A percentile compares a stretch with the other conserved stretches of the same genome.
These are phyloP conservation scores for Oncorhynchus tshawytscha DNA, from an alignment of 2,113 vertebrate species.

Conservation along the genomic window DNA sequence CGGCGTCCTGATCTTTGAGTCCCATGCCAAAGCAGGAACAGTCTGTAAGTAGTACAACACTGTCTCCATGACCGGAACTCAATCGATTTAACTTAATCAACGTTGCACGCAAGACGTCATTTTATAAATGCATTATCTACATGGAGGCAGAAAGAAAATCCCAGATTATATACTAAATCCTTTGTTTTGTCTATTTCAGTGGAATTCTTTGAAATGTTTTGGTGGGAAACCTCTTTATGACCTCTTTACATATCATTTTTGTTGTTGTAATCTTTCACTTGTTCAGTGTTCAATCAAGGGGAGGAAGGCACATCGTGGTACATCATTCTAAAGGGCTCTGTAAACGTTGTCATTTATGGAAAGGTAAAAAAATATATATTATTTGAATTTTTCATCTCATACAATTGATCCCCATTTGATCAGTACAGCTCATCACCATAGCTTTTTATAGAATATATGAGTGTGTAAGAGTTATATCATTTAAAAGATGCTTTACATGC, in stretches of 20 bases:
- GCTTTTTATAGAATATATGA: not conserved
- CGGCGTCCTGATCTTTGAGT: slow-evolving; percentile 95
- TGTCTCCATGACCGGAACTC: not conserved
- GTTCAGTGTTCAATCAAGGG: slow-evolving; percentile 96
- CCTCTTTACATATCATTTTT: not conserved
- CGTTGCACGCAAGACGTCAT: not conserved
- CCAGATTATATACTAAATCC: not conserved
- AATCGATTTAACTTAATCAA: not conserved
- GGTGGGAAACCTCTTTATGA: not conserved
- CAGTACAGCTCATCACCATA: not conserved
- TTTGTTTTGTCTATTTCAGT: not conserved
- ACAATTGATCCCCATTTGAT: too few relatives aligned
- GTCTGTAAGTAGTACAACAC: slow-evolving; percentile 84
- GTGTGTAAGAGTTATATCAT: not conserved
- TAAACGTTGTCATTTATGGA: slow-evolving; percentile 98
- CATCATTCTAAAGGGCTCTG: slow-evolving; percentile 97
- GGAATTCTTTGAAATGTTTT: not conserved
- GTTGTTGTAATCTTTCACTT: slow-evolving; percentile 55
- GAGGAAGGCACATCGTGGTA: slow-evolving; percentile 99
- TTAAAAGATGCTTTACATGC: too few relatives aligned
- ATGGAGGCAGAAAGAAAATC: not conserved
- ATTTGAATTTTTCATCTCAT: too few relatives aligned
- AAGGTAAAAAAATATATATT: slow-evolving; percentile 78
- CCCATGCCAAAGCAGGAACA: slow-evolving; percentile 92
- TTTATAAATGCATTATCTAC: slow-evolving; percentile 5